These are phyloP conservation scores for Tor tambroides DNA, from an alignment of 2,113 vertebrate species.

Conservation along the genomic window DNA sequence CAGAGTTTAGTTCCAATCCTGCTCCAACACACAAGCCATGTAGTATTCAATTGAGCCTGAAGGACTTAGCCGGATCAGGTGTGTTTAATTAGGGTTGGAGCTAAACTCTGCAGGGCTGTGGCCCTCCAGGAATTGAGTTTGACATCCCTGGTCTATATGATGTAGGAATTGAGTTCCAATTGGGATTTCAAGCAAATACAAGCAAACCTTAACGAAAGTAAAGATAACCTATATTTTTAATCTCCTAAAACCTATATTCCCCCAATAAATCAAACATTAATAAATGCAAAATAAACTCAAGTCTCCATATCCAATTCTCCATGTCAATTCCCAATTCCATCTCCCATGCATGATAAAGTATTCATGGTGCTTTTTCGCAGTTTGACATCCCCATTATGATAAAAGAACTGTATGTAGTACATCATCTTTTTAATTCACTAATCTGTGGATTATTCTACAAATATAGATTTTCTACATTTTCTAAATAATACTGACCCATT, in stretches of 20 bases:
- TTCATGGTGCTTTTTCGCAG: background rate
- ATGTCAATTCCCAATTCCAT: background rate
- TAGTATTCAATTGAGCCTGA: no score
- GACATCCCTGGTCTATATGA: no score
- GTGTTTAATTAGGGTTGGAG: no score
- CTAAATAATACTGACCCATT: no score
- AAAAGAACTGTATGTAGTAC: background rate
- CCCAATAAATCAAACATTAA: background rate
- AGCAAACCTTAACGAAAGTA: background rate
- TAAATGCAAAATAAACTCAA: background rate
- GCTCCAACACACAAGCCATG: no score
- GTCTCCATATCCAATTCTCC: background rate
- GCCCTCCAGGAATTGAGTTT: no score
- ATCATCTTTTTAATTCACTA: background rate
- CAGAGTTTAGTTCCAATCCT: no score
- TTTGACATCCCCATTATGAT: background rate
- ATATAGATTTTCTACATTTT: background rate
- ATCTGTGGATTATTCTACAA: background rate
- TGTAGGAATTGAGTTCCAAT: background rate
- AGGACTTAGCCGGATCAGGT: no score
- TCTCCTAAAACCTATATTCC: background rate
- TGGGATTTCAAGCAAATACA: background rate
- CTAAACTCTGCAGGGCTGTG: no score
- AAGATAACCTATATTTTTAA: slow-evolving; percentile 7
- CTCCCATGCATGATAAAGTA: no score